These are phyloP conservation scores for Helicoverpa zea DNA, from an alignment of 1,140 invertebrate genomes.

Conservation along the genomic window DNA sequence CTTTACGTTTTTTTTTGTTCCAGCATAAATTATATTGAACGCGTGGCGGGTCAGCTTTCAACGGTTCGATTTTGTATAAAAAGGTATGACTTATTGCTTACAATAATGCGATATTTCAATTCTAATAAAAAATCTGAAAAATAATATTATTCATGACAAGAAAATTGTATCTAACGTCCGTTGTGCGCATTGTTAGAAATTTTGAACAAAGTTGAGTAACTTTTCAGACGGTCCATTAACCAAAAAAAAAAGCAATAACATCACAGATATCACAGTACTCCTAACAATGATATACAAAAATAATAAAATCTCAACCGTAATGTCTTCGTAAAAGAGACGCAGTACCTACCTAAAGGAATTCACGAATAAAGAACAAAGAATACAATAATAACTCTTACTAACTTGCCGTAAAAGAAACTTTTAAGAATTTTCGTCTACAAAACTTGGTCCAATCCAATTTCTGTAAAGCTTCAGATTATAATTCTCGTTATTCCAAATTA, in stretches of 20 bases:
- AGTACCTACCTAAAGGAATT: slow-evolving; percentile 43
- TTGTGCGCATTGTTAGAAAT: background rate
- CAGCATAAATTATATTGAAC: slow-evolving; percentile 1
- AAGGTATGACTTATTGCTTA: background rate
- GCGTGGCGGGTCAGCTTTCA: background rate
- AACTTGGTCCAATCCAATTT: slow-evolving; percentile 42
- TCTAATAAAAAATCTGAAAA: background rate
- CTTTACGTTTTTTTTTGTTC: slow-evolving; percentile 6
- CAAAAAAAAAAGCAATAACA: slow-evolving; percentile 2
- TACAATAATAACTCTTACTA: slow-evolving; percentile 40
- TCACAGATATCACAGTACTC: background rate
- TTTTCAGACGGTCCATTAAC: background rate
- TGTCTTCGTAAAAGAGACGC: slow-evolving; percentile 21
- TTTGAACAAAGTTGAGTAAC: background rate
- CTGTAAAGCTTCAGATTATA: slow-evolving; percentile 36
- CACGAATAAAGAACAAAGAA: slow-evolving; percentile 44
- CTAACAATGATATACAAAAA: slow-evolving; percentile 16
- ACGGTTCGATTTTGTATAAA: background rate
- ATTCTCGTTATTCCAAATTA: slow-evolving; percentile 42
- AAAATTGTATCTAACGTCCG: background rate
- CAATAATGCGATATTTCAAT: background rate
- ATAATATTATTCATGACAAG: background rate
- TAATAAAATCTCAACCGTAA: slow-evolving; percentile 36
- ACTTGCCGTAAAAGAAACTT: slow-evolving; percentile 44
- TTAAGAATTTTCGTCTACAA: slow-evolving; percentile 40